Conservation (phyloP, 35 echinoderm and acorn worm species). For the Ptychodera flava region DNA sequence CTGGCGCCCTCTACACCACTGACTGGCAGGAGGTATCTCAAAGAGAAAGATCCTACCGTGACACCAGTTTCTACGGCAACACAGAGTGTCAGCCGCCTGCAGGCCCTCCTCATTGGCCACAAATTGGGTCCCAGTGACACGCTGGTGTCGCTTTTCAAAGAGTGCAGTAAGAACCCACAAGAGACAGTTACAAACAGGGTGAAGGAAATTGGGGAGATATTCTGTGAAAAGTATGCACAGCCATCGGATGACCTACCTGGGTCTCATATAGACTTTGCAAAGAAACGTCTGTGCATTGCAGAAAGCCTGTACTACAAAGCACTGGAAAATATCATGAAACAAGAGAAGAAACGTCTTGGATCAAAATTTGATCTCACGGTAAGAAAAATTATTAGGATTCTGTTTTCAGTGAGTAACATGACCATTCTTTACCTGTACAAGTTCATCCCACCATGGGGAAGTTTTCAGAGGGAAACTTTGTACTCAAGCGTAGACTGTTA, state of each 20-base stretch:
- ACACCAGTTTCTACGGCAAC: constrained; percentile 96
- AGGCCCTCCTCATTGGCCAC: constrained; percentile 67
- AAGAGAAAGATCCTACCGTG: constrained; percentile 69
- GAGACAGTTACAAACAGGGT: constrained; percentile 60
- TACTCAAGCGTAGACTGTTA: background rate
- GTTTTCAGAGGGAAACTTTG: background rate
- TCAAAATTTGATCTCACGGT: constrained; percentile 71
- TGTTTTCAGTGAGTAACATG: no score
- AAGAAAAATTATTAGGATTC: no score
- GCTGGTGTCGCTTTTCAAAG: constrained; percentile 43
- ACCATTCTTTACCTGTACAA: no score
- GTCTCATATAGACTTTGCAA: constrained; percentile 91
- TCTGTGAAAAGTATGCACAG: constrained; percentile 89
- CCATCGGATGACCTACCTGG: constrained; percentile 67
- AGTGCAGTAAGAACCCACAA: constrained; percentile 59
- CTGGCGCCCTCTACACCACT: constrained; percentile 77
- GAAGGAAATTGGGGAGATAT: constrained; percentile 76
- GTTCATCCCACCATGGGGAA: background rate
- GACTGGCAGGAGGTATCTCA: constrained; percentile 73
- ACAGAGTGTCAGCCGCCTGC: constrained; percentile 85
- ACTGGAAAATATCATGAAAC: constrained; percentile 64
- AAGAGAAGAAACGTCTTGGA: constrained; percentile 70
- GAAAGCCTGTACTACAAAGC: constrained; percentile 85
- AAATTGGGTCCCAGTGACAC: constrained; percentile 70
- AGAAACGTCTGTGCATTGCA: constrained; percentile 60